phyloP scores from a whole-genome alignment of 2,113 vertebrate species.

The Gymnocephalus cernua region DNA sequence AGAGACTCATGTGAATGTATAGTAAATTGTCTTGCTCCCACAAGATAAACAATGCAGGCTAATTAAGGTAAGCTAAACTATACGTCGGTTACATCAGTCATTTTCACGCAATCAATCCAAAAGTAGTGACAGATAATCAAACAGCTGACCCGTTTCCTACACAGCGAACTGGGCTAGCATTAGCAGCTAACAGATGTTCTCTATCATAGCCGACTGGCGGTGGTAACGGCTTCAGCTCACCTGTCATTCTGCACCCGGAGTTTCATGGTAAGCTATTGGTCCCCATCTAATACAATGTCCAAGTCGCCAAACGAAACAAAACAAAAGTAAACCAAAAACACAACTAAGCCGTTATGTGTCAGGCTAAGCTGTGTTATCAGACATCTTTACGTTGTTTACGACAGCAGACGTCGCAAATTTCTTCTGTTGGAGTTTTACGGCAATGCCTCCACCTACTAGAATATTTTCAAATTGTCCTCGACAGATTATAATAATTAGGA shows the following conservation, averaged over 20 bases:
- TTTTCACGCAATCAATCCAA: neutral
- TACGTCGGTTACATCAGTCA: accelerated
- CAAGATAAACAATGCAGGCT: no score
- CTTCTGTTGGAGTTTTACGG: slow-evolving; percentile 26
- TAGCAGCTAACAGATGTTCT: slow-evolving; percentile 54
- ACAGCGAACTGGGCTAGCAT: slow-evolving; percentile 39
- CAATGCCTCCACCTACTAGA: neutral
- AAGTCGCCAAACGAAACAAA: slow-evolving; percentile 55
- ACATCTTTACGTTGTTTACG: slow-evolving; percentile 68
- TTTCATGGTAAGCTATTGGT: slow-evolving; percentile 81
- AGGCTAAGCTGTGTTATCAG: slow-evolving; percentile 53
- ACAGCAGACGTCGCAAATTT: slow-evolving; percentile 43
- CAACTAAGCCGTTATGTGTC: slow-evolving; percentile 47
- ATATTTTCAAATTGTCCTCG: no score
- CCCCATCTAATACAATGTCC: slow-evolving; percentile 67
- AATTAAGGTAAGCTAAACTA: neutral
- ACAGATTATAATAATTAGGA: no score
- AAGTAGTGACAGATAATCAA: neutral
- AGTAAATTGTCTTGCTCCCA: no score
- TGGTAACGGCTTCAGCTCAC: slow-evolving; percentile 63
- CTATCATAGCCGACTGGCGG: neutral
- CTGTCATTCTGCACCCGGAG: slow-evolving; percentile 86
- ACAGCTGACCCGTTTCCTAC: neutral
- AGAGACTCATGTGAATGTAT: no score
- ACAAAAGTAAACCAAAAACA: slow-evolving; percentile 58